These are phyloP conservation scores for Montifringilla adamsi DNA, from an alignment of 2,113 vertebrate genomes.

Conservation along the genomic window DNA sequence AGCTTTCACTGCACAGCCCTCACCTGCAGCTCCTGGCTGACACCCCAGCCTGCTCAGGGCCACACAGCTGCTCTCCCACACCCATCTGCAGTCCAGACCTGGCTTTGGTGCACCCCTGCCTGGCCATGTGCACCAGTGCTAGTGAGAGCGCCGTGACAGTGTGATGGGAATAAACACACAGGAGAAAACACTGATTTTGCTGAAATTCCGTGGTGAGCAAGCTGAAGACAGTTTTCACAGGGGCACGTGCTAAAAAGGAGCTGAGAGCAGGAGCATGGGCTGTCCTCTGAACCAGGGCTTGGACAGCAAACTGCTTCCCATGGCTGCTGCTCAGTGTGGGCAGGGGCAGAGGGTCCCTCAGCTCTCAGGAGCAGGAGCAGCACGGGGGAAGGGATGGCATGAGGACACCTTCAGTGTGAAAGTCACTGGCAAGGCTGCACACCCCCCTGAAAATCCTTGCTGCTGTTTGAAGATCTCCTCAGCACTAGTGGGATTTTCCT, in stretches of 20 bases:
- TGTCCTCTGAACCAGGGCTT: background rate
- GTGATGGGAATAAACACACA: rapidly evolving
- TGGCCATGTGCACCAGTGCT: background rate
- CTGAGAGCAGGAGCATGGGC: background rate
- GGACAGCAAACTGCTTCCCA: background rate
- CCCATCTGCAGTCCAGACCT: background rate
- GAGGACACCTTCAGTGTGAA: background rate
- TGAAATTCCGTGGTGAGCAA: background rate
- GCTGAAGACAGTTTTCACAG: background rate
- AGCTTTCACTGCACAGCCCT: background rate
- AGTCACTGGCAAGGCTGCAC: background rate
- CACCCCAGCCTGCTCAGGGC: background rate
- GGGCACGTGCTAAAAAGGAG: background rate
- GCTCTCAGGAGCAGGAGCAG: background rate
- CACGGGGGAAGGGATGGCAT: background rate
- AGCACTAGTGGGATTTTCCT: background rate
- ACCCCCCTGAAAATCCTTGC: background rate
- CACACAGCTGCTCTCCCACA: background rate
- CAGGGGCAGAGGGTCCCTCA: background rate
- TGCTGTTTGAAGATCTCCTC: background rate
- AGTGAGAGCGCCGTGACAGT: background rate
- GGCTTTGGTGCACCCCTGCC: background rate
- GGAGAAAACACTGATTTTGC: background rate
- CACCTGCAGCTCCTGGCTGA: background rate
- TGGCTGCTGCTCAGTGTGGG: rapidly evolving